Evolutionary conservation across 2,113 vertebrate genomes (phyloP), one percentile per base, ranked within the genome.

Genomic region (Laticauda colubrina): DNA sequence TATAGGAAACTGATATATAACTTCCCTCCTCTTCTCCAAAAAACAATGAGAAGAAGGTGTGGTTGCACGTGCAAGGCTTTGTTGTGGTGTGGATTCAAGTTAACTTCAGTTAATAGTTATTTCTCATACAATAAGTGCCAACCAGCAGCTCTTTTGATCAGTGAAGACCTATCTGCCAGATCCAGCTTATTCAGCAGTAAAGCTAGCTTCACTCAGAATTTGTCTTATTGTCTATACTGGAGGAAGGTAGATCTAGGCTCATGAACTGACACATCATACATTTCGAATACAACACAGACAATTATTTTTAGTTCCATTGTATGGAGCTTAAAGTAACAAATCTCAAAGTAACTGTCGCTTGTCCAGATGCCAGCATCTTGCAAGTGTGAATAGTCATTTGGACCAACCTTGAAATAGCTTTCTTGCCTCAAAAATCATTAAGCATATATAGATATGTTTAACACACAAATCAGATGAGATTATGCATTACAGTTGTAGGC

Each of bases 101-200:
- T 97, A 98, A 98, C 97, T 98, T 98, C 96, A 96, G 95, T 91
- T 96, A 97, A 97, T 97, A 97, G 97, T 96, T 97, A 97, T 97
- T 97, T 97, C 61, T 85, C 97, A 97, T 97, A 97, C 97, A 96
- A 97, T 93, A 94, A 96, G 96, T 97, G 96, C 97, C 96, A 97
- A 96, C 12, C 97, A 98, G 98, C 56, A 92, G 98, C 98, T 97
- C 2, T 96, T 90, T 90, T 95, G 94, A 97, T 98, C 96, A 91
- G 97, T 97, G 97, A 97, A 97, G 97, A 97, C 97, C 97, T 97
- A 97, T 95, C 97, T 98, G 96, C 97, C 93, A 97, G 97, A 97
- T 97, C 96, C 55, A 93, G 94, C 97, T 97, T 94, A 97, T 96
- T 95, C 97, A 94, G 96, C 97, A 96, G 96, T 96, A 96, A 97